Evolutionary conservation across 2,888 invertebrate genomes (phyloP), one percentile per base, ranked within the genome.

Genomic region (Ichneumoninae sp.): DNA sequence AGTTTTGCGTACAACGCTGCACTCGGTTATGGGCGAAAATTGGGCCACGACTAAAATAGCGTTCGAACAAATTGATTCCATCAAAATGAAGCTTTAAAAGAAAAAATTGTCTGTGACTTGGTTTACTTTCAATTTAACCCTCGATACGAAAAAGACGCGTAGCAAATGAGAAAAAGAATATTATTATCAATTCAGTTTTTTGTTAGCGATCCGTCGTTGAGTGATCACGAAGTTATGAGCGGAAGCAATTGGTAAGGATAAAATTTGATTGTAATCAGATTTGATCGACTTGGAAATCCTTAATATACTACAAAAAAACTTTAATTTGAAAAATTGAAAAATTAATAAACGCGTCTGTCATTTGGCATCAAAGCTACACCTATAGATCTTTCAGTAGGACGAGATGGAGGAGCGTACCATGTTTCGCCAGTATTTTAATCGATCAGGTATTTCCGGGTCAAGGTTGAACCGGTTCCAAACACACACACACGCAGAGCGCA

Each of bases 361-460:
- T 26, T 26, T 26, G 22, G 26, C 13, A 47, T 47, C 4, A 4
- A 22, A 26, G n/a, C 57, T 74, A 69, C 33, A 16, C 60, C 16
- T 30, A 30, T 63, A 63, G 16, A 63, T 63, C 16, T 33, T 63
- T 33, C 13, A 26, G 13, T 10, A 26, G 57, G 57, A 60, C 50
- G 30, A 3, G 40, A 47, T 6, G 10, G 22, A 40, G 19, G 0
- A 57, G 47, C n/a, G 52, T 47, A 50, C 33, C 22, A 4, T 30
- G 57, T 16, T 63, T 65, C 33, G 60, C 47, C 69, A 65, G 57
- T 71, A 47, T 79, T 78, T 79, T 57, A 75, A 85, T 85, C 81
- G 84, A 81, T 81, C 52, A 71, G 57, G 65, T 71, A 79, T 85
- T 85, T 81, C 70, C 71, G 84, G 81, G 81, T 85, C 81, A 85